phyloP scores from a whole-genome alignment of 2,113 vertebrate genomes.

The Cariama cristata region DNA sequence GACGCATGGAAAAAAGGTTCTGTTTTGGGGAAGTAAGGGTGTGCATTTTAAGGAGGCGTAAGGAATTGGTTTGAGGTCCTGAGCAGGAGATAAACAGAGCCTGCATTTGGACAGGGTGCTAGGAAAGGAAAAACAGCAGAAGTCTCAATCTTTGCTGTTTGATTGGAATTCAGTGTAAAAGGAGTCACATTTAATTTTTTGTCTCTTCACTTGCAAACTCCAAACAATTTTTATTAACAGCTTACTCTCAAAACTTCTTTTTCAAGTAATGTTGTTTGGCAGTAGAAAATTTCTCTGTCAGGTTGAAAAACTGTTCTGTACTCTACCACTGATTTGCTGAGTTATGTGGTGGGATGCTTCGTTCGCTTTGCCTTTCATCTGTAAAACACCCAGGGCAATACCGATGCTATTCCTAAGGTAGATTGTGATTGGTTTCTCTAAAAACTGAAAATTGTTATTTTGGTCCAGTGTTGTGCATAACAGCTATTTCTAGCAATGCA shows the following conservation, averaged over 20 bases:
- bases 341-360: not conserved
- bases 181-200: not conserved
- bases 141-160: not conserved
- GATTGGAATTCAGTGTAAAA: not conserved
- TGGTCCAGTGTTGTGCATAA: not conserved
- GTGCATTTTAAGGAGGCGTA: not conserved
- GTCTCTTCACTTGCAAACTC: not conserved
- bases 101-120: not conserved
- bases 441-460: not conserved
- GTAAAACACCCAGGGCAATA: not conserved
- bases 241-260: not conserved
- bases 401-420: not conserved
- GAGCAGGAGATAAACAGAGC: not conserved
- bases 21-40: not conserved
- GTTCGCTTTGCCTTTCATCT: not conserved
- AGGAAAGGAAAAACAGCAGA: not conserved
- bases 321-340: not conserved
- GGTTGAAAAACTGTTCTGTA: not conserved
- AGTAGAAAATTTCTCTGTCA: not conserved
- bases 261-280: not conserved
- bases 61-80: not conserved
- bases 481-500: not conserved
- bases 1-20: not conserved
- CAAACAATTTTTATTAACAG: not conserved
- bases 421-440: not conserved